Base-by-base conservation (phyloP, 1,140 invertebrate genomes). In the Bradysia coprophila region DNA sequence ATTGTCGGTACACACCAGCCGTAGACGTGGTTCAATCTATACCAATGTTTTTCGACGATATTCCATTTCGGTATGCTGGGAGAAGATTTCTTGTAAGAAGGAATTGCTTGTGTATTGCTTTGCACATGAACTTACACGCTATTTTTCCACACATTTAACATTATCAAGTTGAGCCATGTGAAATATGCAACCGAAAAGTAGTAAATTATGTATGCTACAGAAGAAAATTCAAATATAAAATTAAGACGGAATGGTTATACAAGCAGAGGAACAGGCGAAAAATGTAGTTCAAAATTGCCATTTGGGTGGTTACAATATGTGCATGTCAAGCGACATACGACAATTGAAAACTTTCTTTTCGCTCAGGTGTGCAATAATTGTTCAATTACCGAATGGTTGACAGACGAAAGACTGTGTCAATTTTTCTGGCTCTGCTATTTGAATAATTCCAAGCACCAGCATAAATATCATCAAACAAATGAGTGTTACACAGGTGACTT, bases 101-200 rank as follows among this genome's bases (percentile, higher is more conserved):
- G 13, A 46, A 44, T 41, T 16, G 8, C 28, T 18, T 40, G 21
- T 38, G 18, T 4, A 21, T 16, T 43, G 21, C 15, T 23, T 24
- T 13, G 9, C 21, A 36, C 11, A 3, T 6, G 21, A 37, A 61
- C 72, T 73, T 61, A 78, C 75, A 67, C 59, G 6, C 71, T 69
- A 1, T 57, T 62, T 47, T 67, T 63, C 63, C 70, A 76, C 21
- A 76, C 65, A 49, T 79, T 76, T 34, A 76, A 69, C 4, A 71
- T 67, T 4, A 75, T 68, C 1, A 76, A 59, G 46, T 75, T 75
- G 52, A 78, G 56, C 76, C 76, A 79, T 49, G 73, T 75, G 50
- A 79, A 78, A 4, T 69, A 65, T 3, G 68, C 63, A 47, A 76
- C 56, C 61, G 76, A 71, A 55, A 68, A 66, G 45, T 69, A 75